Evolutionary conservation across 2,113 vertebrate genomes (phyloP), one percentile per base, ranked within the genome.

Genomic region (Takifugu flavidus): DNA sequence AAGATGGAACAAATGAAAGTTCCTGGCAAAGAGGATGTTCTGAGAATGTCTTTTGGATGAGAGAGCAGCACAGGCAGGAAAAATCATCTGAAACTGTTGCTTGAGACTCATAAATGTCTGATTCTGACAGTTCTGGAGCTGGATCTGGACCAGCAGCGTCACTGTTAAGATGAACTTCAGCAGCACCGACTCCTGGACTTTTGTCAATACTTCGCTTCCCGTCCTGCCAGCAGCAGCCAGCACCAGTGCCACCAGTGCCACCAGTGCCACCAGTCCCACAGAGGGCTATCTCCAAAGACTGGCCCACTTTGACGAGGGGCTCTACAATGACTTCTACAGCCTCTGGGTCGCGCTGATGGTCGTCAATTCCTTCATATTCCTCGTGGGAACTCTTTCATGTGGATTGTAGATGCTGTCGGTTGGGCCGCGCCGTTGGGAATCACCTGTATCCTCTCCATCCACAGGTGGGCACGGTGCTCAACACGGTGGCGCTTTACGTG

Each of bases 401-500:
- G 13, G n/a, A 46, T 13, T 14, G 45, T 6, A 14, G 4, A 47
- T n/a, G 45, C n/a, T 14, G 6, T 47, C 5, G 3, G 1, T 2
- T n/a, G 14, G 8, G 29, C 55, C 27, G 25, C 28, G 0, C 6
- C 49, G 5, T n/a, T 39, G 34, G 34, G 34, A 39, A 39, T 10
- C 34, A 39, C 34, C 34, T 39, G 34, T 39, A 39, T 11, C 2
- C 34, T 59, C 15, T 58, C 12, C 49, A 29, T 25, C 25, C 42
- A 11, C 58, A 95, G 72, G 93, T 90, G 26, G 97, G 97, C 10
- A 92, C 95, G 82, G 90, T 91, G 62, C 92, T 98, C 73, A 99
- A 99, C 78, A 92, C 88, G 42, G 88, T 98, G 34, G 96, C 97
- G 0, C 87, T 98, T 31, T 98, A 96, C 0, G 92, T 98, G 53